Evolutionary conservation across 1,140 invertebrate genomes (phyloP).

Genomic region (Drosophila ogumai): DNA sequence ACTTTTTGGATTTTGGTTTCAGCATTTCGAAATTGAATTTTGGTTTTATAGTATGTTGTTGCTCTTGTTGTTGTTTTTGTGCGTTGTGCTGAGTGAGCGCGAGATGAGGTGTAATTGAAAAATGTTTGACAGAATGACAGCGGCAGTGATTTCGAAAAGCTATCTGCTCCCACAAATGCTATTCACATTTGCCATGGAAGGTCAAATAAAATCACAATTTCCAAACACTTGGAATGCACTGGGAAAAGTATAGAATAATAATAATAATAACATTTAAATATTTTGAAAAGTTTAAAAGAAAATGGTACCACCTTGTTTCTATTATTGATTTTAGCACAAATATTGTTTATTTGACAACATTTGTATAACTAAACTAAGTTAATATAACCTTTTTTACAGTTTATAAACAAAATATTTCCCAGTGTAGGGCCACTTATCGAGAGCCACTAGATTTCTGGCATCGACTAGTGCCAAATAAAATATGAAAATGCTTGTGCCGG

Average conservation of each 20-base stretch:
- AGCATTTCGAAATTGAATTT: conserved; percentile 61
- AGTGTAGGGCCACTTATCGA: conserved; percentile 52
- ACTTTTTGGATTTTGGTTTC: conserved; percentile 52
- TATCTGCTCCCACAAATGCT: conserved; percentile 13
- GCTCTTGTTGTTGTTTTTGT: neutral
- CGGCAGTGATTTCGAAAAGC: conserved; percentile 30
- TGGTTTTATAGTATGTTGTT: conserved; percentile 17
- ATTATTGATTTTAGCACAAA: neutral
- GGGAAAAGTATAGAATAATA: neutral
- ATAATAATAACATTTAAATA: neutral
- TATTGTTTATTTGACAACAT: neutral
- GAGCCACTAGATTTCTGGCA: conserved; percentile 45
- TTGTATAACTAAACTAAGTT: neutral
- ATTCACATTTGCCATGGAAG: conserved; percentile 30
- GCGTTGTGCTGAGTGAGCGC: conserved; percentile 3
- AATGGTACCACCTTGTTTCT: too few species aligned
- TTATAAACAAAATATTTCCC: neutral
- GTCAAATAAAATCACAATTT: conserved; percentile 19
- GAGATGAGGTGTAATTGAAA: conserved; percentile 50
- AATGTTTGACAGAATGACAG: conserved; percentile 44
- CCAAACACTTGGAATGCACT: conserved; percentile 3
- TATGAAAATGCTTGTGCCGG: conserved; percentile 65
- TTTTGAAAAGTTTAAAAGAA: too few species aligned
- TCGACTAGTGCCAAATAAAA: conserved; percentile 64
- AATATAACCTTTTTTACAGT: neutral